Evolutionary conservation across 64 coral and sea anemone species (phyloP).

Genomic region (Porites australiensis): DNA sequence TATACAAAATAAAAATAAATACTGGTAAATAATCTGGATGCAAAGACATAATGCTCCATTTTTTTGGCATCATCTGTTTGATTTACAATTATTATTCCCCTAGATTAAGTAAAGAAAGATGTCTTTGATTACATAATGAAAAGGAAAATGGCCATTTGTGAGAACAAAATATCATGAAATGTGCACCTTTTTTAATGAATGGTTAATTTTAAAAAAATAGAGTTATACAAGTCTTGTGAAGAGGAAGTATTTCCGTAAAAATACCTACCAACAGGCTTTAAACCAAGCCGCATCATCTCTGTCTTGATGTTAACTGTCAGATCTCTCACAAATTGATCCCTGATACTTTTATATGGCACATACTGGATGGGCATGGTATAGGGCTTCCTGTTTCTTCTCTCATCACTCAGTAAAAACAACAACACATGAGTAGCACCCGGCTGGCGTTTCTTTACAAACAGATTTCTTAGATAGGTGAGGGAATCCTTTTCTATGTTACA

Average conservation of each 20-base stretch:
- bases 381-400: conserved; percentile 49
- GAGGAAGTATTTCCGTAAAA: neutral
- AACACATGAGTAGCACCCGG: conserved; percentile 69
- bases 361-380: conserved; percentile 62
- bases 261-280: conserved; percentile 71
- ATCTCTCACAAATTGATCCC: conserved; percentile 61
- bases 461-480: conserved; percentile 20
- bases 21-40: no score
- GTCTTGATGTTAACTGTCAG: conserved; percentile 52
- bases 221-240: neutral
- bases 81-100: no score
- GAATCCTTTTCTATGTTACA: conserved; percentile 16
- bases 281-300: conserved; percentile 50
- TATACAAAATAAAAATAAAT: neutral
- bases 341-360: conserved; percentile 50
- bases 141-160: no score
- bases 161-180: no score
- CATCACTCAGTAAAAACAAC: conserved; percentile 43
- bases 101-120: no score
- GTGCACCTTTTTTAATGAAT: no score
- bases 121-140: no score
- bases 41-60: no score
- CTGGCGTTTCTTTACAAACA: conserved; percentile 59
- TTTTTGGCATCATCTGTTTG: no score
- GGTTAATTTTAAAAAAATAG: no score